Conservation (phyloP, 2,888 invertebrate genomes). For the Troides aeacus region DNA sequence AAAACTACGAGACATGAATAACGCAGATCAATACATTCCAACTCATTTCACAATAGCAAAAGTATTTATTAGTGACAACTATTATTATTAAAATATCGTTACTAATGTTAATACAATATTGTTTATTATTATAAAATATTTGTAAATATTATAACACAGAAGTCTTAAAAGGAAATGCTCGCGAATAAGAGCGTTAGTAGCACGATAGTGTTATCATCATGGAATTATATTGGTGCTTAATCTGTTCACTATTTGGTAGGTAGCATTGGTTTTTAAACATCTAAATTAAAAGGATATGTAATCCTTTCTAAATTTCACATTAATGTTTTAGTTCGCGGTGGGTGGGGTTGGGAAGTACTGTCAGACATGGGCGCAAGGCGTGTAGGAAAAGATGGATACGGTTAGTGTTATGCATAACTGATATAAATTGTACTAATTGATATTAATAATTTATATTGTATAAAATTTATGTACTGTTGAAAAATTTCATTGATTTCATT, state of each 20-base stretch:
- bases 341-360: conserved; percentile 22
- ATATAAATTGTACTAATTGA: neutral
- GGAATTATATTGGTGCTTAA: neutral
- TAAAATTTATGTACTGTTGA: neutral
- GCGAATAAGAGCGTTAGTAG: neutral
- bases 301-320: neutral
- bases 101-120: neutral
- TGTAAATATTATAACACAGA: neutral
- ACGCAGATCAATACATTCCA: neutral
- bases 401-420: conserved; percentile 7
- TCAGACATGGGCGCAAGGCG: conserved; percentile 24
- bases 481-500: conserved; percentile 3
- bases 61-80: neutral
- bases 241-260: neutral
- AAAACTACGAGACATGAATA: neutral
- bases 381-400: neutral
- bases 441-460: neutral
- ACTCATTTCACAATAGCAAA: neutral
- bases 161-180: neutral
- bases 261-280: neutral
- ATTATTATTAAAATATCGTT: neutral
- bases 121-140: neutral
- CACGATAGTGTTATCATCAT: neutral
- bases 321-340: conserved; percentile 17
- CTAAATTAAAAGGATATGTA: neutral